A percentile compares a stretch with the other conserved stretches of the same genome.
Conservation (phyloP, 2,113 vertebrate genomes). For the Arenaria interpres region DNA sequence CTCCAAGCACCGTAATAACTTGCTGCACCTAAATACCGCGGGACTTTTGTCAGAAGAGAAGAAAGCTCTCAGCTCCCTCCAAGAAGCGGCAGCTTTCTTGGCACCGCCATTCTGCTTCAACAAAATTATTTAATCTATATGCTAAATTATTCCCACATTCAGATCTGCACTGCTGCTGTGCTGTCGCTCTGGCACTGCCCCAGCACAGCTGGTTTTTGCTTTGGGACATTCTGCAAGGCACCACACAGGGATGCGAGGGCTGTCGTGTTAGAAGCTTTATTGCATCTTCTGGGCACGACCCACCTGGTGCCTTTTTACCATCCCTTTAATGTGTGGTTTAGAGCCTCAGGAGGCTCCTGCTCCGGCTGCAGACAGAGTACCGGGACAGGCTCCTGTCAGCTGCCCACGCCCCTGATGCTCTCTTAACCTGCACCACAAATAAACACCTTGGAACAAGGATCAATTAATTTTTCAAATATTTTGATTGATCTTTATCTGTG, state of each 20-base stretch:
- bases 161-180: neutral
- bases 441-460: neutral
- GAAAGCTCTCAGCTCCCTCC: neutral
- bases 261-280: neutral
- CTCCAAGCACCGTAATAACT: neutral
- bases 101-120: neutral
- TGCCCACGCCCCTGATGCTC: neutral
- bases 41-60: neutral
- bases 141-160: constrained; percentile 24
- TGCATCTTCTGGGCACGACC: neutral
- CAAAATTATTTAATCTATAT: neutral
- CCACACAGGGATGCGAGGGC: neutral
- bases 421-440: neutral
- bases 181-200: neutral
- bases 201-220: neutral
- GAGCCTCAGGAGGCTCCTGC: neutral
- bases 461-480: neutral
- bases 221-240: neutral
- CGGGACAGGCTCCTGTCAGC: neutral
- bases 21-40: neutral
- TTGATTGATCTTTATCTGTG: neutral
- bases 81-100: neutral
- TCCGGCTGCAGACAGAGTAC: neutral
- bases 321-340: neutral
- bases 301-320: fast-evolving